Base-by-base conservation (phyloP, 1,140 invertebrate species). In the Dendroctonus ponderosae region DNA sequence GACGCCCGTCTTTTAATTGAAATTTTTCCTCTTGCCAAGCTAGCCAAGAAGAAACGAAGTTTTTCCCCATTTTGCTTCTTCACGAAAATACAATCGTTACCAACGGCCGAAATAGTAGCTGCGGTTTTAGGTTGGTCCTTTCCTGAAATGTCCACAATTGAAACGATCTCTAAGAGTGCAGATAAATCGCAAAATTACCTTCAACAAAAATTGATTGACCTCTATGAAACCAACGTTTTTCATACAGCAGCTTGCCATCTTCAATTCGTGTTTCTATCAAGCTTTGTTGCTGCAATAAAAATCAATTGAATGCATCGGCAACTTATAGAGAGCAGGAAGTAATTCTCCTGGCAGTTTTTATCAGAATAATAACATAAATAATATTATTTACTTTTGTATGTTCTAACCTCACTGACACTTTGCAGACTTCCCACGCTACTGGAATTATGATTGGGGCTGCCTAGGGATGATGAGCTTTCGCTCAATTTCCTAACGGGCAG, bases 211-310 rank as follows among this genome's bases (percentile, higher is more conserved):
- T 88, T 67, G 91, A 89, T 80, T 97, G 94, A 3, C 95, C 95
- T 65, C 94, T 85, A 78, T 96, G 93, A 80, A 91, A 97, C 95
- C 94, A 98, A 80, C 92, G 85, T 72, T 93, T 88, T 80, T 98
- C 94, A 82, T 94, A 97, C 72, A 93, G 84, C 50, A 98, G 81
- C 83, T 96, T 95, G 58, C 95, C 94, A 83, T 97, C 94, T 81
- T 97, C 94, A 72, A 97, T 94, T 72, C 89, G 86, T 11, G 91
- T 91, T 74, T 96, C 93, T 39, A 85, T 82, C 38, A 85, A 77
- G 59, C 37, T 68, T 58, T 62, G 59, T 2, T 68, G 59, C 49
- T 60, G 11, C 14, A 66, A 60, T 40, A 39, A 58, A 46, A 38
- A 5, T 5, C 40, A 8, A 43, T 49, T 7, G 8, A 38, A 38